Evolutionary conservation across 2,113 vertebrate species (phyloP), one percentile per base, ranked within the genome.

Genomic region (Chascanopsetta lugubris): DNA sequence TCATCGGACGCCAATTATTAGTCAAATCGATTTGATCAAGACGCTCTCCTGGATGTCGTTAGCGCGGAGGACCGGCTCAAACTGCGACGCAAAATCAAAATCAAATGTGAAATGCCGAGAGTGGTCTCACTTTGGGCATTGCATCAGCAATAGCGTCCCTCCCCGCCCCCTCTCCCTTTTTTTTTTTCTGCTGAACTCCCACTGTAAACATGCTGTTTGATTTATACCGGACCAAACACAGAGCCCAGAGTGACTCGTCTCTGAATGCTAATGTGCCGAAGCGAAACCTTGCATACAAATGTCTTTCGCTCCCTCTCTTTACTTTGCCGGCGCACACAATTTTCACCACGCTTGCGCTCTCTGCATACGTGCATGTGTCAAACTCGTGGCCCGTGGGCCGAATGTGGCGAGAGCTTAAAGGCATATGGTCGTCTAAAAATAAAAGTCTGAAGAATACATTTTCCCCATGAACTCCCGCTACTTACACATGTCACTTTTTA

Each of bases 261-360:
- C 84, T 77, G 87, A 88, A 80, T 84, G 77, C 80, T 90, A 86
- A 87, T 85, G 79, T 29, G 56, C 79, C 61, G 61, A 59, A 77
- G 80, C 45, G 51, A 64, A 69, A 78, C 49, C 57, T 57, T 60
- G 91, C 85, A 90, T 91, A 74, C 75, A 77, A 87, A 92, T 83
- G 68, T 60, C 46, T 60, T 54, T 2, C 49, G 5, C 36, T 56
- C 43, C 24, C 25, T 42, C 61, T 61, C 17, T 8, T 21, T 50
- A n/a, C n/a, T 61, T 34, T 65, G 67, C 74, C 78, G 77, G 29
- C 62, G 46, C 58, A 65, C 43, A 65, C 65, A 55, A 48, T 69
- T 77, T 56, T n/a, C n/a, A n/a, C n/a, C n/a, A n/a, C n/a, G n/a
- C n/a, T n/a, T n/a, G n/a, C n/a, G n/a, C 21, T 24, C 65, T 25